Conservation (phyloP, 1,140 invertebrate species). For the Cydia pomonella region DNA sequence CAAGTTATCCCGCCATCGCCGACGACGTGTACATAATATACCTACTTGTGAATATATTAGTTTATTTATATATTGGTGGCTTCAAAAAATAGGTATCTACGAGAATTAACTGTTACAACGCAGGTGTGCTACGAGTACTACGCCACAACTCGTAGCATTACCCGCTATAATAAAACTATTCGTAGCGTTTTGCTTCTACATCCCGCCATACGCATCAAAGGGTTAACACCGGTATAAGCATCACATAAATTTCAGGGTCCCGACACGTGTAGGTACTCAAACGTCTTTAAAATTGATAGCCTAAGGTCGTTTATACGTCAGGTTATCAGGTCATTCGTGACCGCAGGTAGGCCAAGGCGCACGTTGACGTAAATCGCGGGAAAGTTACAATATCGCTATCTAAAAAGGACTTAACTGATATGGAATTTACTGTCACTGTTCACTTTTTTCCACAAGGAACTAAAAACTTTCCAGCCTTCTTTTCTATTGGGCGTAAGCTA, state of each 20-base stretch:
- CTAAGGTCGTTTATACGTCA: not conserved
- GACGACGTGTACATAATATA: too few relatives aligned
- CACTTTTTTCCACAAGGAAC: not conserved
- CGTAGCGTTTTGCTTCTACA: not conserved
- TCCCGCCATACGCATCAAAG: not conserved
- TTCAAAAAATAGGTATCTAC: not conserved
- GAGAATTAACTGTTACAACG: not conserved
- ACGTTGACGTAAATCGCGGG: conserved; percentile 9
- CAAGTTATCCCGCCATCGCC: too few relatives aligned
- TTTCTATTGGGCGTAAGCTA: not conserved
- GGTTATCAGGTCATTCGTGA: conserved; percentile 16
- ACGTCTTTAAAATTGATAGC: conserved; percentile 12
- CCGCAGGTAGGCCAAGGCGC: conserved; percentile 13
- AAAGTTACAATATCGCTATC: not conserved
- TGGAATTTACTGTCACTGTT: too few relatives aligned
- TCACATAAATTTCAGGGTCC: not conserved
- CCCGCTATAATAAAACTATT: not conserved
- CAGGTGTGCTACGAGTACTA: not conserved
- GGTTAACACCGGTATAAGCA: too few relatives aligned
- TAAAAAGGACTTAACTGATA: not conserved
- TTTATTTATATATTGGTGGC: too few relatives aligned
- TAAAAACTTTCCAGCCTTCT: not conserved
- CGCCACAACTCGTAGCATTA: not conserved
- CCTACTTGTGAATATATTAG: too few relatives aligned
- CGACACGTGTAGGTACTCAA: not conserved